These are phyloP conservation scores for Macrobrachium rosenbergii DNA, from an alignment of 1,140 invertebrate species.

Conservation along the genomic window DNA sequence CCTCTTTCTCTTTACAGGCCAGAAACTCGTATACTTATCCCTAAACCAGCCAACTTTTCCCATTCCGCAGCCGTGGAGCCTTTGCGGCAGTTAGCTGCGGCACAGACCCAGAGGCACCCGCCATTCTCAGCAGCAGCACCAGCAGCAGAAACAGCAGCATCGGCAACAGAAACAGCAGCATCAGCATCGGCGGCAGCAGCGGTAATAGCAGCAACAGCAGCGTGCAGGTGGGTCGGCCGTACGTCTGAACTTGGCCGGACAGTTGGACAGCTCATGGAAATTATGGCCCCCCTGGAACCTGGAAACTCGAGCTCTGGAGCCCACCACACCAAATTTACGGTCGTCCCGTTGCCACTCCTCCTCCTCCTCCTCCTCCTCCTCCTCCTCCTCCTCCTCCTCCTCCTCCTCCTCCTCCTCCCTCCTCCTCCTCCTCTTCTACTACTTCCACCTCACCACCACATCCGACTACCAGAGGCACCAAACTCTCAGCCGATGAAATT, in stretches of 20 bases:
- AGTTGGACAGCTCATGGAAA: slow-evolving; percentile 65
- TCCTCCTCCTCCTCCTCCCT: neutral
- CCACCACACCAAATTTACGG: slow-evolving; percentile 58
- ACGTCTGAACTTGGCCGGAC: slow-evolving; percentile 64
- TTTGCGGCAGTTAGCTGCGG: slow-evolving; percentile 53
- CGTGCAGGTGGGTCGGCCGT: slow-evolving; percentile 61
- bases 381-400: neutral
- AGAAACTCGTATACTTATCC: slow-evolving; percentile 53
- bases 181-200: slow-evolving; percentile 42
- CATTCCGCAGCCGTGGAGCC: slow-evolving; percentile 47
- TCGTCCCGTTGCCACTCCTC: slow-evolving; percentile 50
- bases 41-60: slow-evolving; percentile 61
- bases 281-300: slow-evolving; percentile 63
- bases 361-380: neutral
- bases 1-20: slow-evolving; percentile 41
- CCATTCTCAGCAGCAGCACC: no score
- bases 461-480: neutral
- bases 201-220: slow-evolving; percentile 38
- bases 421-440: neutral
- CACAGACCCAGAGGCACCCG: no score
- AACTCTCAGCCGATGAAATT: neutral
- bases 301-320: slow-evolving; percentile 61
- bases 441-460: slow-evolving; percentile 8
- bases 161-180: no score
- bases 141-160: no score